These are phyloP conservation scores for Chouioia cunea DNA, from an alignment of 2,888 invertebrate species.

Conservation along the genomic window DNA sequence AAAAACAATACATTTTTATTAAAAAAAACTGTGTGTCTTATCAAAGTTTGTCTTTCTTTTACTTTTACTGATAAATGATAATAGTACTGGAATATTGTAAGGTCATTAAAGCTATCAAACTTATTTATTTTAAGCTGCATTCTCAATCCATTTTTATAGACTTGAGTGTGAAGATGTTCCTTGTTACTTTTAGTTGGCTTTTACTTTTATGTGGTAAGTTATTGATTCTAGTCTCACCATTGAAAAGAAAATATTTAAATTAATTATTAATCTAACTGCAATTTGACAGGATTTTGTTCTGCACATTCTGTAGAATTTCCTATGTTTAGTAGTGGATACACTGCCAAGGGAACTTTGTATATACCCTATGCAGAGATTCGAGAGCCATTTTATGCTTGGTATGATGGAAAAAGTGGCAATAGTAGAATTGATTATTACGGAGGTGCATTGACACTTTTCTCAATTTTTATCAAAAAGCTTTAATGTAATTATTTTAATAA, in stretches of 20 bases:
- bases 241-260: not conserved
- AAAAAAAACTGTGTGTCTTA: too few relatives aligned
- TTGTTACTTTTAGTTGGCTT: slow-evolving; percentile 15
- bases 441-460: slow-evolving; percentile 66
- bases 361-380: slow-evolving; percentile 95
- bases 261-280: not conserved
- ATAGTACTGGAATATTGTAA: not conserved
- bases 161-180: slow-evolving; percentile 33
- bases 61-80: not conserved
- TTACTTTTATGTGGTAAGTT: slow-evolving; percentile 41
- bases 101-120: slow-evolving; percentile 31
- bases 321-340: slow-evolving; percentile 80
- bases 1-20: too few relatives aligned
- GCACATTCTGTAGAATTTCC: slow-evolving; percentile 67
- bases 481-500: slow-evolving; percentile 13
- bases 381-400: slow-evolving; percentile 94
- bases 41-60: not conserved
- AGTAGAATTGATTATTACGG: slow-evolving; percentile 96
- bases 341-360: slow-evolving; percentile 81
- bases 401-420: slow-evolving; percentile 78
- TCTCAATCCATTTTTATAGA: not conserved
- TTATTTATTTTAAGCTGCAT: slow-evolving; percentile 13
- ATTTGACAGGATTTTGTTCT: slow-evolving; percentile 40
- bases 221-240: not conserved
- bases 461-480: not conserved